Evolutionary conservation across 53 echinoderm and acorn worm species (phyloP).

Genomic region (Pentamera pediparva): DNA sequence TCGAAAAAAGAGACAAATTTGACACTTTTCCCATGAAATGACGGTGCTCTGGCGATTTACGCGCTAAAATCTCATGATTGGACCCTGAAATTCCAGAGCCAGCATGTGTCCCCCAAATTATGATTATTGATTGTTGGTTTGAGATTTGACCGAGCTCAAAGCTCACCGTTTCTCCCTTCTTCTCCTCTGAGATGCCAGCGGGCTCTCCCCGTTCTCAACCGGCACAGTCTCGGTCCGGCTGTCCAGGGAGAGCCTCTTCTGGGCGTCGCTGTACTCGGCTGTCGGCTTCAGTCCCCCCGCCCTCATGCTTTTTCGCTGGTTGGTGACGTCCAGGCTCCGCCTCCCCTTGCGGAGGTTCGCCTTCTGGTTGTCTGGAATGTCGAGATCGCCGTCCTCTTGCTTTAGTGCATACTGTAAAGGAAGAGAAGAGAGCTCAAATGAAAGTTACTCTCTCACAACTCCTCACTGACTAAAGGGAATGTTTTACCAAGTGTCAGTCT

Average conservation of each 20-base stretch:
- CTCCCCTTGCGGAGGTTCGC: constrained; percentile 76
- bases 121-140: not conserved
- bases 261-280: constrained; percentile 24
- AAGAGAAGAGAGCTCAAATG: not conserved
- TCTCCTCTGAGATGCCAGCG: constrained; percentile 43
- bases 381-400: constrained; percentile 92
- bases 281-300: constrained; percentile 39
- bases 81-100: too few species aligned
- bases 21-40: too few species aligned
- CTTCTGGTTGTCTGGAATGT: constrained; percentile 80
- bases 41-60: too few species aligned
- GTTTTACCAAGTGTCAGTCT: not conserved
- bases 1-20: too few species aligned
- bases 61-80: too few species aligned
- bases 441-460: not conserved
- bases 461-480: not conserved
- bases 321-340: constrained; percentile 62
- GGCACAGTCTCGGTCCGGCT: not conserved
- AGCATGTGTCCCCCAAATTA: not conserved
- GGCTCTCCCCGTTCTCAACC: constrained; percentile 22
- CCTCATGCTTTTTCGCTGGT: constrained; percentile 72
- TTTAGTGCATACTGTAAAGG: constrained; percentile 73
- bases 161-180: constrained; percentile 52
- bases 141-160: not conserved
- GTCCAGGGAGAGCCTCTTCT: constrained; percentile 57